Evolutionary conservation across 1,140 invertebrate genomes (phyloP).

Genomic region (Bombus superbus): DNA sequence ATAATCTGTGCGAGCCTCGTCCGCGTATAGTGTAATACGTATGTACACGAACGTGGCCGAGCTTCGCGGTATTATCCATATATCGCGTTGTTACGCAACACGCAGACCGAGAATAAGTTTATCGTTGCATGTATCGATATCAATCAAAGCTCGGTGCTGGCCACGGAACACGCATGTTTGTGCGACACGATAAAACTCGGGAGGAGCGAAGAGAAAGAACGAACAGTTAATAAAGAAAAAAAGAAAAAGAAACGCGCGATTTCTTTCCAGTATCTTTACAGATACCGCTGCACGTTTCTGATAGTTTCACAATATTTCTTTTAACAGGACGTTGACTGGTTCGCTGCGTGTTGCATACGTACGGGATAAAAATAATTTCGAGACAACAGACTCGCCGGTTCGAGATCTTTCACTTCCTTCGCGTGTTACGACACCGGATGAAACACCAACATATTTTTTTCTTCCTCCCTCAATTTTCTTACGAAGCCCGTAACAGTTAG

Average conservation of each 20-base stretch:
- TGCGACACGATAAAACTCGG: not conserved
- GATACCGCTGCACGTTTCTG: not conserved
- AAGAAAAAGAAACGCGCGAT: not conserved
- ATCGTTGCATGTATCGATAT: conserved; percentile 30
- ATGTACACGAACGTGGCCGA: not conserved
- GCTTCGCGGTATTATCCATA: not conserved
- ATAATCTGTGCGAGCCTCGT: not conserved
- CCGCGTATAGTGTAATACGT: not conserved
- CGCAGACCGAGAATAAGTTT: conserved; percentile 3
- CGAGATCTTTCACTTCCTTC: not conserved
- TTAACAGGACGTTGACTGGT: conserved; percentile 6
- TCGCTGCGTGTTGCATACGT: not conserved
- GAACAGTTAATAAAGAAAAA: not conserved
- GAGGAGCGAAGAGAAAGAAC: not conserved
- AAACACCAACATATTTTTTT: too few relatives aligned
- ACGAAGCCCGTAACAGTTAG: too few relatives aligned
- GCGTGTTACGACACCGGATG: not conserved
- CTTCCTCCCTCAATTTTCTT: not conserved
- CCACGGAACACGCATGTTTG: not conserved
- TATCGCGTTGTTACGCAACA: conserved; percentile 29
- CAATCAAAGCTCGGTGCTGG: not conserved
- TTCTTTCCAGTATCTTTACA: not conserved
- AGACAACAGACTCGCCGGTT: not conserved
- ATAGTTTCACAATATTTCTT: conserved; percentile 8
- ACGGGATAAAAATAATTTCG: not conserved